Evolutionary conservation across 2,113 vertebrate genomes (phyloP).

Genomic region (Rhegmatorhina hoffmannsi): DNA sequence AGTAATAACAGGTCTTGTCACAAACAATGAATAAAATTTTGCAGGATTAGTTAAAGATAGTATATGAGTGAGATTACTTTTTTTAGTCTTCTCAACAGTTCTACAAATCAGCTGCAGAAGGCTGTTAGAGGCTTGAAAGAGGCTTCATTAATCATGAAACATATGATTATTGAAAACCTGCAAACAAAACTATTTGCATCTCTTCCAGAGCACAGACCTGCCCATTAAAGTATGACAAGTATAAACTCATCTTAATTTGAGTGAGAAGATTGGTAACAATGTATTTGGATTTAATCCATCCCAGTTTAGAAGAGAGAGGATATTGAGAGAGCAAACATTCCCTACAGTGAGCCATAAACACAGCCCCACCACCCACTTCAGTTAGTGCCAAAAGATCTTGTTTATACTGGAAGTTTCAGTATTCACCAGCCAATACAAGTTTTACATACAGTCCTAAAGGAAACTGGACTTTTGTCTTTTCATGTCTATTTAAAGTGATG

Average conservation of each 20-base stretch:
- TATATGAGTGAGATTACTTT: constrained; percentile 32
- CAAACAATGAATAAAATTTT: constrained; percentile 53
- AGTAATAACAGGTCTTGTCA: constrained; percentile 42
- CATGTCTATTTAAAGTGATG: constrained; percentile 54
- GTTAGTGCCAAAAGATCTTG: neutral
- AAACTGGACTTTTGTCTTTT: constrained; percentile 61
- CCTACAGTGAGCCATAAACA: neutral
- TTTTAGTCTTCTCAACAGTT: constrained; percentile 40
- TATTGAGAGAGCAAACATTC: neutral
- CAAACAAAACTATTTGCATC: constrained; percentile 50
- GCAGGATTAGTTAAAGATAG: constrained; percentile 38
- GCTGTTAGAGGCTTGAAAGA: constrained; percentile 43
- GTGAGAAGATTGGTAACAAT: constrained; percentile 21
- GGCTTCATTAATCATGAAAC: constrained; percentile 56
- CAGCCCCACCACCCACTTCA: neutral
- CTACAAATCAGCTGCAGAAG: constrained; percentile 11
- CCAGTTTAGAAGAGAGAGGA: neutral
- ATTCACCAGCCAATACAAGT: neutral
- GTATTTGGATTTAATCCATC: constrained; percentile 33
- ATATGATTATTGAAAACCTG: constrained; percentile 63
- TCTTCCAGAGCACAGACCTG: constrained; percentile 32
- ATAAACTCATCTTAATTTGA: constrained; percentile 13
- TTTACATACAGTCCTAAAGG: constrained; percentile 10
- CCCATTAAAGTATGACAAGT: constrained; percentile 43
- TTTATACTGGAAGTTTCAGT: constrained; percentile 10